Evolutionary conservation across 2,113 vertebrate species (phyloP).

Genomic region (Macroglossus sobrinus): DNA sequence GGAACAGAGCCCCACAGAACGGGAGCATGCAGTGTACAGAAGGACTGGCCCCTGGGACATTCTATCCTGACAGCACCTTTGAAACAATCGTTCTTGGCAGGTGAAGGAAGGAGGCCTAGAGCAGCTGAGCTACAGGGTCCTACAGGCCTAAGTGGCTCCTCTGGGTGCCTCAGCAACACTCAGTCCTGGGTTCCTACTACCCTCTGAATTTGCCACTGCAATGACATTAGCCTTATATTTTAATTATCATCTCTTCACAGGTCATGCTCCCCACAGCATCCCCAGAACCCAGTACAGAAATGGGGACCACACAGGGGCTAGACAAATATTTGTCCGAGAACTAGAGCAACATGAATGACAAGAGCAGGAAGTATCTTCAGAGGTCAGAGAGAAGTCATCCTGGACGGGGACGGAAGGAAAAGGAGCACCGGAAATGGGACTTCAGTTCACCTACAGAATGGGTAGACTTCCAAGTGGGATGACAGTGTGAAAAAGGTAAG

Average conservation of each 20-base stretch:
- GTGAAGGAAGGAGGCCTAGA: neutral
- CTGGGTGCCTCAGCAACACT: neutral
- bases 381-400: too few species aligned
- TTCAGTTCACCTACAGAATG: neutral
- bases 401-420: neutral
- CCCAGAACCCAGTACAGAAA: neutral
- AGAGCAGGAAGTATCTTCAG: neutral
- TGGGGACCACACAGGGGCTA: neutral
- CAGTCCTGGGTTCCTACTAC: too few species aligned
- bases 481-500: neutral
- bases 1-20: rapidly evolving
- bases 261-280: neutral
- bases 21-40: rapidly evolving
- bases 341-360: rapidly evolving
- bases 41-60: rapidly evolving
- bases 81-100: neutral
- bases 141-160: neutral
- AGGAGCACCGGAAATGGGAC: neutral
- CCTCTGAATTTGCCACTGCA: rapidly evolving
- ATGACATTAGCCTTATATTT: neutral
- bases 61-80: neutral
- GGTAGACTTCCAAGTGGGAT: neutral
- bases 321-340: neutral
- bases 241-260: neutral
- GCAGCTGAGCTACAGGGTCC: neutral